Evolutionary conservation across 2,113 vertebrate genomes (phyloP), one percentile per base, ranked within the genome.

Genomic region (Edolisoma coerulescens): DNA sequence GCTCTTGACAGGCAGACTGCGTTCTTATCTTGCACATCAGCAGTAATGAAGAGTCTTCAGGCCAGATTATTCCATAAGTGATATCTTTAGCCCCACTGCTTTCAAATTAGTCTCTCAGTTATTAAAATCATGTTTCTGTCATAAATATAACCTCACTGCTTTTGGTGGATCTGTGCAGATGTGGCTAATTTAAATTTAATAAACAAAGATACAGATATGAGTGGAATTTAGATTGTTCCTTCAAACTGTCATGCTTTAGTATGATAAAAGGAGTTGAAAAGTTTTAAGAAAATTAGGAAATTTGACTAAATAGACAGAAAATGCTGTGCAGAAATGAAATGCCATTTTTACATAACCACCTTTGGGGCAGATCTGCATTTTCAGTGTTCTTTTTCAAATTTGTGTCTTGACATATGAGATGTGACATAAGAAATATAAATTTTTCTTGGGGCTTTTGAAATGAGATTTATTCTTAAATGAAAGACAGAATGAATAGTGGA

Each of bases 111-210:
- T 71, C 69, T 84, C 49, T 89, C 33, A 32, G 65, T 91, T 93
- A 92, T 49, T 92, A 68, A 87, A 95, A 82, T 87, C 33, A 59
- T 32, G 33, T 84, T 92, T 90, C 86, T 89, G 47, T 87, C 73
- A 60, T 60, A 91, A 93, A 82, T 70, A 49, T 56, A 92, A 16
- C 54, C 68, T 81, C 41, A 33, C 52, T 84, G 69, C 56, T 79
- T 94, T 91, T 3, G 7, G 39, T 86, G 20, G 28, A 21, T 81
- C 56, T 82, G 15, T 33, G 53, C 60, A 89, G 80, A 89, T 91
- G 69, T 60, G 65, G 22, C 24, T 76, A 68, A 91, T 95, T 86
- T 86, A 75, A 86, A 92, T 84, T 52, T 82, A 89, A 81, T 94
- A 95, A 95, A 87, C 74, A 87, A 80, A 75, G 30, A 13, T 74